phyloP scores from a whole-genome alignment of 2,797 vertebrate species.

The Sylvilagus floridanus region DNA sequence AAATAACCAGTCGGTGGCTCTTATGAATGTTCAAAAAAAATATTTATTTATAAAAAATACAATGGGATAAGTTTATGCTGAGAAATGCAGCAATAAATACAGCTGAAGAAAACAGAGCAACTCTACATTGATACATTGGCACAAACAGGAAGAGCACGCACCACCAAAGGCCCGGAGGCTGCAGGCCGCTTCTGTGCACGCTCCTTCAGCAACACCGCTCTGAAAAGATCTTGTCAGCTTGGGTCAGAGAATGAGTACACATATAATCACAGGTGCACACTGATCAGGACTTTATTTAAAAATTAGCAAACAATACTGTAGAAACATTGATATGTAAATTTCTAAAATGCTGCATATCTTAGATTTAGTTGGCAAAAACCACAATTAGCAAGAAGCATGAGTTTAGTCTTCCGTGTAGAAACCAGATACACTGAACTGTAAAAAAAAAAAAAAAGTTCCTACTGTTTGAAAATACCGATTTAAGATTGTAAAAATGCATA shows the following conservation, averaged over 20 bases:
- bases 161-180: conserved; percentile 82
- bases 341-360: conserved; percentile 81
- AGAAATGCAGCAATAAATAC: conserved; percentile 97
- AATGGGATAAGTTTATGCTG: conserved; percentile 92
- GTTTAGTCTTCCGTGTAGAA: conserved; percentile 81
- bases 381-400: conserved; percentile 82
- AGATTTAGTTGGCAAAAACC: conserved; percentile 85
- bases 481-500: conserved; percentile 88
- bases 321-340: conserved; percentile 83
- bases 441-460: conserved; percentile 76
- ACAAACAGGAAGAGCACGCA: conserved; percentile 86
- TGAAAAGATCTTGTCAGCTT: conserved; percentile 84
- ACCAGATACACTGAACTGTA: conserved; percentile 83
- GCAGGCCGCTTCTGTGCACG: conserved; percentile 85
- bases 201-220: conserved; percentile 85
- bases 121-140: conserved; percentile 90
- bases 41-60: conserved; percentile 95
- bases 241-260: conserved; percentile 87
- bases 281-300: conserved; percentile 87
- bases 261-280: conserved; percentile 86
- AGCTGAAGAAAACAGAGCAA: conserved; percentile 89
- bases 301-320: conserved; percentile 86
- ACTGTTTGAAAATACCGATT: conserved; percentile 83
- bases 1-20: conserved; percentile 83
- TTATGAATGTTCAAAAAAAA: conserved; percentile 89